A percentile compares a stretch with the other conserved stretches of the same genome.
These are phyloP conservation scores for Globodera ellingtonae DNA, from an alignment of 1,140 invertebrate species.

Conservation along the genomic window DNA sequence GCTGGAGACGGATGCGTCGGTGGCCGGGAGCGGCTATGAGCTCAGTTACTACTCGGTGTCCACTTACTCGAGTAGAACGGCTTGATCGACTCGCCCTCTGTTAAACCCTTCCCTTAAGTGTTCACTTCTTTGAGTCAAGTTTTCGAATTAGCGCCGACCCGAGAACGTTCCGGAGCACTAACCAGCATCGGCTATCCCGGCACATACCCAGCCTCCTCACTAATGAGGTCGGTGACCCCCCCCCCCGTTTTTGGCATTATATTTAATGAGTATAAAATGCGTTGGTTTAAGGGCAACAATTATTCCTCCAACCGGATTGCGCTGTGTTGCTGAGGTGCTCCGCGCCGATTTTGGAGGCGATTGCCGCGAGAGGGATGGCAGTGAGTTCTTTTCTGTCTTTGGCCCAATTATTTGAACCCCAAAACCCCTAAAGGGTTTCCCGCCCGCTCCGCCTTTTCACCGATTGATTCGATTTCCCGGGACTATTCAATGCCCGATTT, in stretches of 20 bases:
- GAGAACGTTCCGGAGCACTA: slow-evolving; percentile 44
- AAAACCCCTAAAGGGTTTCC: slow-evolving; percentile 4
- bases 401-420: not conserved
- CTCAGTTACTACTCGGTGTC: slow-evolving; percentile 46
- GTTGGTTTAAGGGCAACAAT: slow-evolving; percentile 32
- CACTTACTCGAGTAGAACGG: slow-evolving; percentile 7
- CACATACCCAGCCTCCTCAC: slow-evolving; percentile 39
- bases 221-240: slow-evolving; percentile 32
- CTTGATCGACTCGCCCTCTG: slow-evolving; percentile 8
- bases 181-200: slow-evolving; percentile 50
- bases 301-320: slow-evolving; percentile 41
- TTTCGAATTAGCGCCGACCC: slow-evolving; percentile 51
- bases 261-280: no score
- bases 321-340: slow-evolving; percentile 37
- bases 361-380: slow-evolving; percentile 8
- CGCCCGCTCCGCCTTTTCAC: slow-evolving; percentile 5
- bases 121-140: slow-evolving; percentile 5
- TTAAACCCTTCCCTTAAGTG: not conserved
- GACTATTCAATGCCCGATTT: slow-evolving; percentile 19
- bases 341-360: slow-evolving; percentile 27
- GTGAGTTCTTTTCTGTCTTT: not conserved
- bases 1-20: slow-evolving; percentile 46
- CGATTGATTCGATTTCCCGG: slow-evolving; percentile 4
- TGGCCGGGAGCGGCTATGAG: slow-evolving; percentile 46
- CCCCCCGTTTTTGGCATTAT: not conserved